Conservation (phyloP, 1,140 invertebrate species). For the Papilio polytes region DNA sequence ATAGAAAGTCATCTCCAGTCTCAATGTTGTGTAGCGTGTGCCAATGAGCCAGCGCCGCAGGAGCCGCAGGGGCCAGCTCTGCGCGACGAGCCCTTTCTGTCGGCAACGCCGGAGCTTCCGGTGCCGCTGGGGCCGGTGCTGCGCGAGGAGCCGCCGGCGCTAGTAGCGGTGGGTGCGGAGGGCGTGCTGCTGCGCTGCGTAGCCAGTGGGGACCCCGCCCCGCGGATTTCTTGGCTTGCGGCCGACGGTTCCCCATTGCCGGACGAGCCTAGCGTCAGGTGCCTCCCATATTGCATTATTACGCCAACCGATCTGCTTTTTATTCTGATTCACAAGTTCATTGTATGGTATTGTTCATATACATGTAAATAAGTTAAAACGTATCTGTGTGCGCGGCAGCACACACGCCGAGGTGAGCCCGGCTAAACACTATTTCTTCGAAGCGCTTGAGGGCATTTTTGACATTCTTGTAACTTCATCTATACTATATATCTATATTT, state of each 20-base stretch:
- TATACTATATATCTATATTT: too few relatives aligned
- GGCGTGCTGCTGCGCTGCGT: slow-evolving; percentile 59
- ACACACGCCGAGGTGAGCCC: too few relatives aligned
- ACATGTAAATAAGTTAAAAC: too few relatives aligned
- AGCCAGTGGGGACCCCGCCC: slow-evolving; percentile 59
- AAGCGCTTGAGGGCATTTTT: too few relatives aligned
- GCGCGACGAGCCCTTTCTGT: slow-evolving; percentile 54
- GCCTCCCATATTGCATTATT: too few relatives aligned
- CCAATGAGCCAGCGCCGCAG: slow-evolving; percentile 39
- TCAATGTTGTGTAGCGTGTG: not conserved
- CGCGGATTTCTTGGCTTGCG: slow-evolving; percentile 58
- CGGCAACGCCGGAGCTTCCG: slow-evolving; percentile 49
- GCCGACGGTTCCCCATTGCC: slow-evolving; percentile 55
- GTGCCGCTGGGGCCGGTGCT: slow-evolving; percentile 54
- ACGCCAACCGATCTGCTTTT: too few relatives aligned
- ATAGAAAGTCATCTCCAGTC: not conserved
- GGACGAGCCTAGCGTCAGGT: slow-evolving; percentile 58
- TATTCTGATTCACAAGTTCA: too few relatives aligned
- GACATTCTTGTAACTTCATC: too few relatives aligned
- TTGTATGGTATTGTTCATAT: too few relatives aligned
- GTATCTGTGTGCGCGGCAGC: too few relatives aligned
- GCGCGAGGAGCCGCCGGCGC: slow-evolving; percentile 57
- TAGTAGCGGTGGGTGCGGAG: slow-evolving; percentile 49
- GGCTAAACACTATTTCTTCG: too few relatives aligned
- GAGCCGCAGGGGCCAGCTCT: slow-evolving; percentile 54